Conservation (phyloP, 2,888 invertebrate genomes). For the Athalia circularis region DNA sequence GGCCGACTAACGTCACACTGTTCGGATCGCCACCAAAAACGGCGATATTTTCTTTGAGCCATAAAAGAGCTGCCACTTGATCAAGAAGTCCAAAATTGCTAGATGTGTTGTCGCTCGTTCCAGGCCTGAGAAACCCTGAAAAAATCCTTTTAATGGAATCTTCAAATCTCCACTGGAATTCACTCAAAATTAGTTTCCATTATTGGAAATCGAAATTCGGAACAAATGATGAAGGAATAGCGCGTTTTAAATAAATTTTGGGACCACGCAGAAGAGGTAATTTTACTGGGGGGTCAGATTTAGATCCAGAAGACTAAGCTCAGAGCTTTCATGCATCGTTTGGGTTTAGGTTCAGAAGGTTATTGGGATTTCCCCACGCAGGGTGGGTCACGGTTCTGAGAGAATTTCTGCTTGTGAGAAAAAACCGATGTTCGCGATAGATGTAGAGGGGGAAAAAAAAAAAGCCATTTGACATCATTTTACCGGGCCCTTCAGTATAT, state of each 20-base stretch:
- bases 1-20: constrained; percentile 94
- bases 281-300: background rate
- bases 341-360: too few species aligned
- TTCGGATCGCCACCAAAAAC: constrained; percentile 93
- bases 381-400: too few species aligned
- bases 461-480: too few species aligned
- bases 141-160: constrained; percentile 47
- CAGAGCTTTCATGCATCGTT: too few species aligned
- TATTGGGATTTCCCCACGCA: too few species aligned
- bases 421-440: too few species aligned
- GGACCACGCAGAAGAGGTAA: constrained; percentile 14
- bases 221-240: background rate
- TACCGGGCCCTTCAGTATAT: too few species aligned
- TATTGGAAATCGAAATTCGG: background rate
- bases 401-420: too few species aligned
- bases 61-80: constrained; percentile 94
- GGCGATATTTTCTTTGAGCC: constrained; percentile 95
- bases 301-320: too few species aligned
- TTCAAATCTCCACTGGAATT: constrained; percentile 19
- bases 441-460: too few species aligned
- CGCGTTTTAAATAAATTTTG: background rate
- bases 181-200: background rate
- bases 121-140: constrained; percentile 87
- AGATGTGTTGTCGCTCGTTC: constrained; percentile 82
- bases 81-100: constrained; percentile 97